phyloP scores from a whole-genome alignment of 2,113 vertebrate genomes.

The Trogon melanurus region DNA sequence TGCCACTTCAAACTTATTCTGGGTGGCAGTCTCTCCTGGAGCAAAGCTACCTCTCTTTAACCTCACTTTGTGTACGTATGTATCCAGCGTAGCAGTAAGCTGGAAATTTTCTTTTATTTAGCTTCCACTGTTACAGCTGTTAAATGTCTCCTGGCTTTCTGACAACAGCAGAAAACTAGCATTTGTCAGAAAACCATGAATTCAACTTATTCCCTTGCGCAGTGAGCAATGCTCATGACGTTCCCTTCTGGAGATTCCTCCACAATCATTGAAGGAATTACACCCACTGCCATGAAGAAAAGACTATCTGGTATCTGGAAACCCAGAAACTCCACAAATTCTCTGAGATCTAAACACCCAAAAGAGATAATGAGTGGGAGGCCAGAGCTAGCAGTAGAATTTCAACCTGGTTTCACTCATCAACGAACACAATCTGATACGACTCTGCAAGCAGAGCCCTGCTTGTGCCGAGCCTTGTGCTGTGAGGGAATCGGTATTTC shows the following conservation, averaged over 20 bases:
- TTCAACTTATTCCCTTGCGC: not conserved
- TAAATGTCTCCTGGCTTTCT: conserved; percentile 49
- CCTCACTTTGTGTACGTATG: not conserved
- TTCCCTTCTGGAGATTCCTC: conserved; percentile 1
- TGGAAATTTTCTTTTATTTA: conserved; percentile 52
- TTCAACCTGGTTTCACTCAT: conserved; percentile 59
- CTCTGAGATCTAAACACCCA: conserved; percentile 39
- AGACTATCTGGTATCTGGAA: conserved; percentile 26
- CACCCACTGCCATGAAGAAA: not conserved
- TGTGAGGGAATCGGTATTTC: not conserved
- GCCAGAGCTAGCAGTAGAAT: conserved; percentile 8
- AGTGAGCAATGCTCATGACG: not conserved
- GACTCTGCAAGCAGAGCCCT: not conserved
- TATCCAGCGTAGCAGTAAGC: not conserved
- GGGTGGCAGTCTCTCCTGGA: not conserved
- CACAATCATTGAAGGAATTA: not conserved
- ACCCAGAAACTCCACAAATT: conserved; percentile 27
- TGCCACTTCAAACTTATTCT: not conserved
- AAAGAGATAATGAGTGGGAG: conserved; percentile 44
- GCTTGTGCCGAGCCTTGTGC: not conserved
- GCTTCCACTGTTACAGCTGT: conserved; percentile 32
- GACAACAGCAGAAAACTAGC: conserved; percentile 39
- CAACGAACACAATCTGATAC: not conserved
- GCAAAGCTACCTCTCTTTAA: not conserved
- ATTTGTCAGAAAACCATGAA: conserved; percentile 32